Percentiles rank a stretch among this genome's conserved stretches.
These are phyloP conservation scores for Silurus meridionalis DNA, from an alignment of 2,113 vertebrate genomes.

Conservation along the genomic window DNA sequence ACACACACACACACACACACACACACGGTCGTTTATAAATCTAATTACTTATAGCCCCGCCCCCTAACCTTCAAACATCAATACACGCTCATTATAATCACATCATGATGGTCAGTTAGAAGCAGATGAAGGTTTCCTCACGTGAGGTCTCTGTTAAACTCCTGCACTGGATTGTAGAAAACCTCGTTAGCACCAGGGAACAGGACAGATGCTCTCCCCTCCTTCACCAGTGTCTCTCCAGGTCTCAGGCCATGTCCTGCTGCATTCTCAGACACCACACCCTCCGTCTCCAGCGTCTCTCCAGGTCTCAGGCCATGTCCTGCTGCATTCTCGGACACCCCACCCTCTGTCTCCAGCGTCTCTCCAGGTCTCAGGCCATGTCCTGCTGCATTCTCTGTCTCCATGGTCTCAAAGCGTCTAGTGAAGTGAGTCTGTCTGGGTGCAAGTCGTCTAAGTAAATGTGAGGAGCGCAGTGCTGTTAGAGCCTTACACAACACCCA, in stretches of 20 bases:
- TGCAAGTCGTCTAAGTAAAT: not conserved
- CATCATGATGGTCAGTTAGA: not conserved
- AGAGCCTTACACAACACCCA: not conserved
- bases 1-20: not conserved
- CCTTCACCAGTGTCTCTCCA: conserved; percentile 76
- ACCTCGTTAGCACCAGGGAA: conserved; percentile 88
- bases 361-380: too few species aligned
- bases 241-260: conserved; percentile 51
- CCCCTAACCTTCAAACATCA: not conserved
- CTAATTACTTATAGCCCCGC: not conserved
- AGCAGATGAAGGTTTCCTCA: conserved; percentile 62
- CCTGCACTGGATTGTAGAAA: conserved; percentile 92
- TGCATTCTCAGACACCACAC: not conserved
- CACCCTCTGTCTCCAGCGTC: not conserved
- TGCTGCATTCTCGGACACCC: not conserved
- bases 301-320: not conserved
- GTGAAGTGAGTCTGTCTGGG: not conserved
- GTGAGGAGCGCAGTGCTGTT: not conserved
- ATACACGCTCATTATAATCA: not conserved
- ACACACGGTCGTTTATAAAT: not conserved
- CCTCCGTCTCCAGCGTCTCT: not conserved
- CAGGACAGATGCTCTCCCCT: conserved; percentile 82
- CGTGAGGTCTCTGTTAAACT: conserved; percentile 92
- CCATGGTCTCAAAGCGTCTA: not conserved
- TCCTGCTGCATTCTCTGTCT: not conserved